A percentile compares a stretch with the other conserved stretches of the same genome.
These are phyloP conservation scores for Lepas anatifera DNA, from an alignment of 2,888 invertebrate genomes.

Conservation along the genomic window DNA sequence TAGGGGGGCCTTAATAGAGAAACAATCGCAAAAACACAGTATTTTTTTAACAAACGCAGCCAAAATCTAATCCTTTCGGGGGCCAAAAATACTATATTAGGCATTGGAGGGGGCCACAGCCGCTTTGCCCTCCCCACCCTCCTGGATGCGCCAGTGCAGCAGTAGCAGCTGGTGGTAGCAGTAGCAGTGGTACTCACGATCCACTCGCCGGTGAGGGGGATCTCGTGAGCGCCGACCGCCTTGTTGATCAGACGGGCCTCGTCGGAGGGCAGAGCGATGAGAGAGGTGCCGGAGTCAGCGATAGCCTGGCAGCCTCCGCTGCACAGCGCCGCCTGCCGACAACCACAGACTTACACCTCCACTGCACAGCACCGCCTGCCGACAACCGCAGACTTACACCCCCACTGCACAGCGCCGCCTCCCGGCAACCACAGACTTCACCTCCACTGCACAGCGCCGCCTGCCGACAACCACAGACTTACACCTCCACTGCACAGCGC, in stretches of 20 bases:
- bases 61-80: neutral
- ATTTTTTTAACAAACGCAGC: neutral
- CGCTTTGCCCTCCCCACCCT: neutral
- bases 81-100: no score
- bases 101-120: no score
- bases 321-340: constrained; percentile 39
- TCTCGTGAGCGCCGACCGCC: constrained; percentile 34
- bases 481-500: no score
- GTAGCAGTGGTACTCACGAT: constrained; percentile 24
- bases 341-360: no score
- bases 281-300: constrained; percentile 40
- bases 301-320: constrained; percentile 41
- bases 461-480: no score
- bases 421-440: no score
- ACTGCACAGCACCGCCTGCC: no score
- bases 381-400: no score
- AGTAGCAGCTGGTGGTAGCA: no score
- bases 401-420: no score
- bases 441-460: no score
- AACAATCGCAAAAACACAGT: neutral
- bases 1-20: neutral
- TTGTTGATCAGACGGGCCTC: constrained; percentile 37
- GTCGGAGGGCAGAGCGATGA: constrained; percentile 40
- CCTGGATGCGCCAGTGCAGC: neutral
- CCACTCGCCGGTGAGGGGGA: constrained; percentile 14